These are phyloP conservation scores for Parnassius orleans DNA, from an alignment of 2,888 invertebrate genomes.

Conservation along the genomic window DNA sequence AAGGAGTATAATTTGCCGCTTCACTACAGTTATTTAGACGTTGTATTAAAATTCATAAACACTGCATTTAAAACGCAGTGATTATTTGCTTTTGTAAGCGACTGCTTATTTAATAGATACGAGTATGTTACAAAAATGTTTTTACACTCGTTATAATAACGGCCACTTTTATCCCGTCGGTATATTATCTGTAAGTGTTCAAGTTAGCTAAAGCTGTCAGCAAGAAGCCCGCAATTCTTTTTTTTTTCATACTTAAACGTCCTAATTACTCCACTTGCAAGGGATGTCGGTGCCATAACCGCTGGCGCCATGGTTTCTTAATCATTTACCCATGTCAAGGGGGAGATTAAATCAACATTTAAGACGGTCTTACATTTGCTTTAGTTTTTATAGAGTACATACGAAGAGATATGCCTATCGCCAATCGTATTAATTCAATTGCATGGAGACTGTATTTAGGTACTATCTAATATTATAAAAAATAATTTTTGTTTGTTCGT, in stretches of 20 bases:
- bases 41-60: slow-evolving; percentile 4
- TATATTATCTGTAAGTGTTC: slow-evolving; percentile 10
- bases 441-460: background rate
- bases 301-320: slow-evolving; percentile 8
- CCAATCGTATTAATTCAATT: background rate
- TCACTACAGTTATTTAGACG: background rate
- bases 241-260: background rate
- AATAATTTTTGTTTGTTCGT: too few species aligned
- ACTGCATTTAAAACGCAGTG: background rate
- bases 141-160: background rate
- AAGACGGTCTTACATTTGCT: slow-evolving; percentile 7
- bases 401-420: slow-evolving; percentile 6
- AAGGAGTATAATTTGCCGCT: slow-evolving; percentile 1
- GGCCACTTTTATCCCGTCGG: background rate
- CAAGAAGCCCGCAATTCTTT: background rate
- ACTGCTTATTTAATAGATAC: too few species aligned
- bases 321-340: slow-evolving; percentile 19
- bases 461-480: too few species aligned
- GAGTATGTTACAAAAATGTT: too few species aligned
- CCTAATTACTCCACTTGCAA: slow-evolving; percentile 14
- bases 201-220: background rate
- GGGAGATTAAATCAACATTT: slow-evolving; percentile 20
- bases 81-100: too few species aligned
- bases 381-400: slow-evolving; percentile 1
- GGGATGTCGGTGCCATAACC: background rate